Conservation (phyloP, 2,888 invertebrate species). For the Timandra comae region DNA sequence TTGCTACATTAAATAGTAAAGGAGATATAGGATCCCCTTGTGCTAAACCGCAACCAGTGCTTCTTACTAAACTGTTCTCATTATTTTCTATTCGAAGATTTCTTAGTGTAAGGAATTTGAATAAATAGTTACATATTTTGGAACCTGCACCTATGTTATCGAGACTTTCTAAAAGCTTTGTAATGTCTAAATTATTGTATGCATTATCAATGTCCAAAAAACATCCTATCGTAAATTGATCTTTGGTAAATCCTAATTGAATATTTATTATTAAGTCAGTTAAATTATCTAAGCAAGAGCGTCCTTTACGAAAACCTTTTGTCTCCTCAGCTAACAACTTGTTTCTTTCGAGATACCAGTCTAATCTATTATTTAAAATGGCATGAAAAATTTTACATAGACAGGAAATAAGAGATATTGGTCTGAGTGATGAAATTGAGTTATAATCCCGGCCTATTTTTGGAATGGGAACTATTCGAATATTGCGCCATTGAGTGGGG, state of each 20-base stretch:
- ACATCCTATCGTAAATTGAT: slow-evolving; percentile 8
- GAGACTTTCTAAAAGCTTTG: slow-evolving; percentile 1
- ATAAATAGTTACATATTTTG: slow-evolving; percentile 18
- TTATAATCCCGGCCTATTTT: slow-evolving; percentile 7
- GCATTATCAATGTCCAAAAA: no score
- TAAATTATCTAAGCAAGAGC: slow-evolving; percentile 9
- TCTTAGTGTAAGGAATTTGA: slow-evolving; percentile 13
- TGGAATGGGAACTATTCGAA: slow-evolving; percentile 16
- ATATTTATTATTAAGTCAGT: slow-evolving; percentile 5
- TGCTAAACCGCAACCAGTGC: slow-evolving; percentile 13
- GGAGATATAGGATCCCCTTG: slow-evolving; percentile 26
- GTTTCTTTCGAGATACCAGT: slow-evolving; percentile 18
- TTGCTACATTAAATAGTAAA: slow-evolving; percentile 22
- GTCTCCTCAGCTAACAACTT: slow-evolving; percentile 8
- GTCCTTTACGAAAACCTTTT: slow-evolving; percentile 9
- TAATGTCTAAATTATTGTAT: slow-evolving; percentile 1
- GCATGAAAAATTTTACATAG: slow-evolving; percentile 19
- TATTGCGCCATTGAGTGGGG: slow-evolving; percentile 15
- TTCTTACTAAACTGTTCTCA: background rate
- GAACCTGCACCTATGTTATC: slow-evolving; percentile 12
- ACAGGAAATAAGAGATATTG: slow-evolving; percentile 18
- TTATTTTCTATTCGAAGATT: slow-evolving; percentile 3
- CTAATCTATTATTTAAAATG: slow-evolving; percentile 15
- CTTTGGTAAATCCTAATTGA: slow-evolving; percentile 12
- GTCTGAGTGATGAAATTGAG: slow-evolving; percentile 5